Base-by-base conservation (phyloP, 2,113 vertebrate genomes). In the Illadopsis cleaveri region DNA sequence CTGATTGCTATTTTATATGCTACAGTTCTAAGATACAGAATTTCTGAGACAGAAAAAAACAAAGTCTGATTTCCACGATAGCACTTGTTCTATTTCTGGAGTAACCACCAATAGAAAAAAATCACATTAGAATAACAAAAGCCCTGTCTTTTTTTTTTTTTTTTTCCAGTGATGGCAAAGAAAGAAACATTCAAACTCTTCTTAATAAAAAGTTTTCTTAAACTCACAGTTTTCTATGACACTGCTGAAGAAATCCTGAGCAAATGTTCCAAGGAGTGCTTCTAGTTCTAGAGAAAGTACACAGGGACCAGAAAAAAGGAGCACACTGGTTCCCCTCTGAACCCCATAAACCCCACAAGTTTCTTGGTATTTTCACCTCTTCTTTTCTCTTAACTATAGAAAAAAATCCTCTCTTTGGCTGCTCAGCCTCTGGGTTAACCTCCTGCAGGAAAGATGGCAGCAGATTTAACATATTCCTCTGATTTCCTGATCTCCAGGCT, bases 1-100 rank as follows among this genome's bases (percentile, higher is more conserved):
- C 93, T 95, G 87, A 96, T 93, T 93, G 92, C 87, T 93, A 84
- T 42, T 89, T 93, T 89, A 75, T 73, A 68, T 78, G 65, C 65
- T 75, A 48, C 87, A 58, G 35, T 69, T 86, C 28, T 42, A 75
- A 37, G 64, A 91, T n/a, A 73, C 13, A 58, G 27, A 66, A 54
- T 66, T 94, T 86, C 81, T 89, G 60, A 81, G 45, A 42, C 8
- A 65, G 40, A 76, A 86, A 81, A 82, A 42, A 45, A 24, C 22
- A 47, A 42, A 44, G 3, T 33, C 82, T 54, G 9, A 79, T 82
- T 40, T 85, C 66, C 25, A 73, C 65, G 61, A 82, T 25, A 76
- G 53, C 22, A 25, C 30, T 82, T 51, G 31, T 58, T 93, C 91
- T 93, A 82, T 93, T 96, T 95, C 82, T 92, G 71, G 71, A 83